Conservation (phyloP, 1,140 invertebrate genomes). For the Adelges cooleyi region DNA sequence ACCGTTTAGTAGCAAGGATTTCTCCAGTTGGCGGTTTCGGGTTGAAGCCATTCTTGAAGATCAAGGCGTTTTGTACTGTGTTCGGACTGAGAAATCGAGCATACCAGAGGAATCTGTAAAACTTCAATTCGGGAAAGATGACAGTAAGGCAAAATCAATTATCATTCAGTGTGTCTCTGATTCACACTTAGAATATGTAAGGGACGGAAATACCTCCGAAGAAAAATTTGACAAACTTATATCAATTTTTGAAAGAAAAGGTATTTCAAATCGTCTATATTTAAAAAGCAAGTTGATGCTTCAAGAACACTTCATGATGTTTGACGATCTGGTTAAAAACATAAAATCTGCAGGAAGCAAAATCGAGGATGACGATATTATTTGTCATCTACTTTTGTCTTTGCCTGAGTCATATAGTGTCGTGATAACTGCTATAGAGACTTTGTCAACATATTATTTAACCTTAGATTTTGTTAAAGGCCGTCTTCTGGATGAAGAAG, state of each 20-base stretch:
- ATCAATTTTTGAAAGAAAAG: not conserved
- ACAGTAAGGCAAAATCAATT: not conserved
- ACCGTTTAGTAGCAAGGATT: not conserved
- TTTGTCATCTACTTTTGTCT: constrained; percentile 38
- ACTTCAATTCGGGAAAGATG: not conserved
- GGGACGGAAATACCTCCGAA: not conserved
- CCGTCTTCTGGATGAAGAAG: constrained; percentile 35
- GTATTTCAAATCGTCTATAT: not conserved
- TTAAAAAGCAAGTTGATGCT: not conserved
- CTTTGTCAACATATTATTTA: constrained; percentile 36
- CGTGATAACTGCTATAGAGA: constrained; percentile 39
- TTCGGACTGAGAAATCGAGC: not conserved
- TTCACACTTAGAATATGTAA: not conserved
- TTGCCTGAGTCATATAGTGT: constrained; percentile 37
- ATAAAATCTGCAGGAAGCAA: constrained; percentile 35
- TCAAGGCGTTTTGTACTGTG: not conserved
- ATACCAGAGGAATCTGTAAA: not conserved
- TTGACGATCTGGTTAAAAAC: not conserved
- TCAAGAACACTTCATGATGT: not conserved
- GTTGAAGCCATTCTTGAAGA: not conserved
- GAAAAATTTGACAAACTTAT: not conserved
- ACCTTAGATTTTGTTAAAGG: constrained; percentile 39
- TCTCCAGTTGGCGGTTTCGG: not conserved
- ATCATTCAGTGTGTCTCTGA: not conserved
- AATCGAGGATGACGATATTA: constrained; percentile 37